Evolutionary conservation across 1,140 invertebrate genomes (phyloP), one percentile per base, ranked within the genome.

Genomic region (Ylistrum balloti): DNA sequence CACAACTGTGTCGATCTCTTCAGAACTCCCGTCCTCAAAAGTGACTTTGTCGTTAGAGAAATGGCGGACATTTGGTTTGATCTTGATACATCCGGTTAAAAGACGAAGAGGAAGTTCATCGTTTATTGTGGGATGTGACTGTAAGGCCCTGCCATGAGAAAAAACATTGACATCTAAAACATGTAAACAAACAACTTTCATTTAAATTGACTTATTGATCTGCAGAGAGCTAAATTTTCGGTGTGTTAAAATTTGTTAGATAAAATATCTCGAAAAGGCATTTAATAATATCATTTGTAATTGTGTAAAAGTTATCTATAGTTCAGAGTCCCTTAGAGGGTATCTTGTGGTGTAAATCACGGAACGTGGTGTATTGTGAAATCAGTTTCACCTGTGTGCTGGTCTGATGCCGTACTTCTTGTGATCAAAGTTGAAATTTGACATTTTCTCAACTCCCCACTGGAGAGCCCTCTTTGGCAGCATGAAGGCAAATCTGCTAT

Each of bases 71-170:
- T 96, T 94, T 32, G 95, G 95, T 87, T 95, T 96, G 11, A 96
- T 94, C 41, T 93, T 93, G 33, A 97, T 95, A 10, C 95, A 93
- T 17, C 97, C 97, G 33, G 93, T 96, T 89, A 96, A 94, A 17
- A 97, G 95, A 22, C 97, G 95, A 91, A 97, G 96, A 1, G 97
- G 96, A 5, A 97, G 93, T 32, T 97, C 96, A 92, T 97, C 97
- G 92, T 97, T 97, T n/a, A 97, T 96, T 85, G 96, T 97, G 0
- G 97, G 96, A 93, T 97, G 97, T 85, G 94, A 93, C 74, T 95
- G 91, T 0, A 96, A 90, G 22, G 93, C 92, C 28, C 95, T 96
- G 35, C 35, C 5, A 13, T 13, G 35, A 74, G 56, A n/a, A 74
- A 28, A 74, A 28, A 13, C 35, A 38, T 38, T 13, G 5, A 38